Evolutionary conservation across 2,113 vertebrate species (phyloP).

Genomic region (Ceyx margarethae): DNA sequence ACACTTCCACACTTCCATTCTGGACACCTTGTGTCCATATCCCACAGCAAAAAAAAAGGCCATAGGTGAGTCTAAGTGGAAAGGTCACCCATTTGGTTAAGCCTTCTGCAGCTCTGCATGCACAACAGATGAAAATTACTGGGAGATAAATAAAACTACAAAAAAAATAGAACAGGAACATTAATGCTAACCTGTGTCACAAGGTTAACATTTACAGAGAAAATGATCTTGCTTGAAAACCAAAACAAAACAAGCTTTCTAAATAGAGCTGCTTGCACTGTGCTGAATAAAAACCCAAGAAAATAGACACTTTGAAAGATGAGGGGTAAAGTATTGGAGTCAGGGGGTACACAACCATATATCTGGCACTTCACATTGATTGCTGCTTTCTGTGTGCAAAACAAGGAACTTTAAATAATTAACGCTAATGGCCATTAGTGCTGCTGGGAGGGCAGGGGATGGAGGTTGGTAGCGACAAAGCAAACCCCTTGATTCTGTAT

Average conservation of each 20-base stretch:
- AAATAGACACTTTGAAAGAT: background rate
- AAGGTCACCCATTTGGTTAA: background rate
- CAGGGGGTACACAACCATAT: background rate
- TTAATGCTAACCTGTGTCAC: background rate
- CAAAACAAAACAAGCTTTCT: background rate
- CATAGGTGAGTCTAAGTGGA: background rate
- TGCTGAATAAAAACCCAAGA: background rate
- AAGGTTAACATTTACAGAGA: slow-evolving; percentile 17
- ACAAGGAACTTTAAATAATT: slow-evolving; percentile 49
- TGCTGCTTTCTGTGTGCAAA: background rate
- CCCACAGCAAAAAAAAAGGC: background rate
- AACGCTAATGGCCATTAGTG: slow-evolving; percentile 30
- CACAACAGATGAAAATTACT: background rate
- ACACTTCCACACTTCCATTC: background rate
- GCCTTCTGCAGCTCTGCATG: background rate
- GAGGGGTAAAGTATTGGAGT: background rate
- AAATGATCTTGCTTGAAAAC: slow-evolving; percentile 3
- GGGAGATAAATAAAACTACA: background rate
- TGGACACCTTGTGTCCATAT: background rate
- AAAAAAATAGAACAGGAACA: background rate
- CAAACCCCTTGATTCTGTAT: background rate
- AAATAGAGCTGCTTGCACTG: background rate
- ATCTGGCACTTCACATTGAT: background rate
- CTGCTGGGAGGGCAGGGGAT: background rate
- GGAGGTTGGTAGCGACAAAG: slow-evolving; percentile 13